Evolutionary conservation across 2,113 vertebrate genomes (phyloP).

Genomic region (Nicator chloris): DNA sequence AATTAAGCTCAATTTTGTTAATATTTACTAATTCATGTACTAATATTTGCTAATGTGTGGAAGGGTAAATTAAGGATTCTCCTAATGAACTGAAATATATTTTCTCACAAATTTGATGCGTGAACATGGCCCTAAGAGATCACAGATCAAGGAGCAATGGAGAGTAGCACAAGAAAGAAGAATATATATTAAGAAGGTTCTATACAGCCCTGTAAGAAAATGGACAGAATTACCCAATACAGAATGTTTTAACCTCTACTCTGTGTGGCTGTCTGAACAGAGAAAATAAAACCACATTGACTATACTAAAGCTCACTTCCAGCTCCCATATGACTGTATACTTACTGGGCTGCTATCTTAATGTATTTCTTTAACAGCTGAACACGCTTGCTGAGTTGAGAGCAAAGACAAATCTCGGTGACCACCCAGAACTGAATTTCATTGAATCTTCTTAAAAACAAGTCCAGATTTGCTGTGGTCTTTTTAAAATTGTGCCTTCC

Average conservation of each 20-base stretch:
- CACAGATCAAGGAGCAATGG: not conserved
- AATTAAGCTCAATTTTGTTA: not conserved
- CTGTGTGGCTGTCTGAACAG: not conserved
- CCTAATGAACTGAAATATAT: not conserved
- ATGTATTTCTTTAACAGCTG: constrained; percentile 99
- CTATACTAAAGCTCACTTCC: not conserved
- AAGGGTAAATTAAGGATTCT: not conserved
- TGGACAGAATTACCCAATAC: not conserved
- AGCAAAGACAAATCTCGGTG: constrained; percentile 93
- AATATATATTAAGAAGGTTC: not conserved
- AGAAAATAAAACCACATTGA: not conserved
- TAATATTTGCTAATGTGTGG: not conserved
- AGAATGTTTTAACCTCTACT: not conserved
- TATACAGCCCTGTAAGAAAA: not conserved
- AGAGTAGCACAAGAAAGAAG: not conserved
- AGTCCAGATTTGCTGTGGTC: constrained; percentile 95
- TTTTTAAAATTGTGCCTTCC: constrained; percentile 93
- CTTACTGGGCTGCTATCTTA: constrained; percentile 98
- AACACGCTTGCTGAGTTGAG: constrained; percentile 94
- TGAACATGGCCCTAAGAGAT: not conserved
- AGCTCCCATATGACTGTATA: not conserved
- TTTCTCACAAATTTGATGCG: not conserved
- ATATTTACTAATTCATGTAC: not conserved
- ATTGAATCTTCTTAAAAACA: constrained; percentile 96
- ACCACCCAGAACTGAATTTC: constrained; percentile 99